phyloP scores from a whole-genome alignment of 30 jellyfish, hydroid and myxozoan species.

The Phacellophora camtschatica region DNA sequence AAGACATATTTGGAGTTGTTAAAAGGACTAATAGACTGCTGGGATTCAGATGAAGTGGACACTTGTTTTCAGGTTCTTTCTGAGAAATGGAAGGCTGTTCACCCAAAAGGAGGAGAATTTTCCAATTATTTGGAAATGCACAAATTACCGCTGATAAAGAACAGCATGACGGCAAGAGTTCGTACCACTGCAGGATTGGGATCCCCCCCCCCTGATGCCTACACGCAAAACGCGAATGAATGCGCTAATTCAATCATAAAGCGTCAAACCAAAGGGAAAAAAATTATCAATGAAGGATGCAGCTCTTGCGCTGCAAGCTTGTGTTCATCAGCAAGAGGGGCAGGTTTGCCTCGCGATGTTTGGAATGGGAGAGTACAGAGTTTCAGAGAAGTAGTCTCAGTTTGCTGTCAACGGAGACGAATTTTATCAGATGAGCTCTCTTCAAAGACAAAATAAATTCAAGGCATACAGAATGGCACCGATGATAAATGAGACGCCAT shows the following conservation, averaged over 20 bases:
- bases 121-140: background rate
- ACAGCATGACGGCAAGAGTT: background rate
- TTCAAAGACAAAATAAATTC: background rate
- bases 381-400: background rate
- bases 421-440: background rate
- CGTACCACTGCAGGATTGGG: slow-evolving; percentile 13
- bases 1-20: slow-evolving; percentile 3
- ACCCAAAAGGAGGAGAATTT: background rate
- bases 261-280: background rate
- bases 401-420: background rate
- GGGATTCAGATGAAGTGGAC: slow-evolving; percentile 2
- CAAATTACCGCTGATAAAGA: slow-evolving; percentile 4
- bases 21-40: slow-evolving; percentile 1
- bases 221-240: slow-evolving; percentile 4
- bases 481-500: background rate
- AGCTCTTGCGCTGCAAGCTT: background rate
- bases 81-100: background rate
- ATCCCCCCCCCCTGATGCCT: slow-evolving; percentile 6
- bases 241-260: background rate
- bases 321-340: background rate
- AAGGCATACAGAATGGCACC: background rate
- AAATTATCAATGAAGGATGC: slow-evolving; percentile 8
- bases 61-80: background rate
- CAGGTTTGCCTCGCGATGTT: background rate
- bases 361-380: slow-evolving; percentile 3